These are phyloP conservation scores for Sebastes nivosus DNA, from an alignment of 2,797 vertebrate species.

Conservation along the genomic window DNA sequence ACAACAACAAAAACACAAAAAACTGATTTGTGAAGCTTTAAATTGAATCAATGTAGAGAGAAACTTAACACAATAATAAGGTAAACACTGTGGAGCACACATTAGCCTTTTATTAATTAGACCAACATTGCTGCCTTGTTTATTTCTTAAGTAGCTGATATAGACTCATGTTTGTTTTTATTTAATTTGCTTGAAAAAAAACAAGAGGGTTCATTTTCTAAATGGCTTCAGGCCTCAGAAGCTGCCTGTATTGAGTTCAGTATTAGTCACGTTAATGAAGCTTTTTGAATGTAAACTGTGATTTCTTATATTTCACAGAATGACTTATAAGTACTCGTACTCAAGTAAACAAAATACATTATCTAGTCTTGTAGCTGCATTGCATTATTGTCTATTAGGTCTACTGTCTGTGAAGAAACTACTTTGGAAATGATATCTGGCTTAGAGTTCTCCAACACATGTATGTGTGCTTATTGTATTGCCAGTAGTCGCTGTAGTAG, in stretches of 20 bases:
- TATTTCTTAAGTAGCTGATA: background rate
- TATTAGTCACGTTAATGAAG: background rate
- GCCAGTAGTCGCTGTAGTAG: background rate
- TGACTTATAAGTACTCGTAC: background rate
- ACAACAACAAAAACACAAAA: background rate
- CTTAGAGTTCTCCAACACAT: background rate
- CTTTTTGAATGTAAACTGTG: background rate
- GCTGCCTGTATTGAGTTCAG: background rate
- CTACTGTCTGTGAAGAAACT: background rate
- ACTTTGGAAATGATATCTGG: background rate
- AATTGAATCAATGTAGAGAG: background rate
- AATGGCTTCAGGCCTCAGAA: background rate
- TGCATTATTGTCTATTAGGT: background rate
- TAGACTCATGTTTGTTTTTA: background rate
- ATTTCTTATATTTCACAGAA: background rate
- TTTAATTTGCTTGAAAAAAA: background rate
- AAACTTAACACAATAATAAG: background rate
- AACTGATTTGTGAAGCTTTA: background rate
- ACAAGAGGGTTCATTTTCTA: background rate
- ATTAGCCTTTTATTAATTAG: background rate
- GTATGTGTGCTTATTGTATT: background rate
- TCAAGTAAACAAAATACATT: background rate
- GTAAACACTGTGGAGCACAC: background rate
- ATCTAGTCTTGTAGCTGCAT: background rate
- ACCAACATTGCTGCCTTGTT: background rate